phyloP scores from a whole-genome alignment of 2,797 vertebrate genomes.

The Toxotes lorentzi region DNA sequence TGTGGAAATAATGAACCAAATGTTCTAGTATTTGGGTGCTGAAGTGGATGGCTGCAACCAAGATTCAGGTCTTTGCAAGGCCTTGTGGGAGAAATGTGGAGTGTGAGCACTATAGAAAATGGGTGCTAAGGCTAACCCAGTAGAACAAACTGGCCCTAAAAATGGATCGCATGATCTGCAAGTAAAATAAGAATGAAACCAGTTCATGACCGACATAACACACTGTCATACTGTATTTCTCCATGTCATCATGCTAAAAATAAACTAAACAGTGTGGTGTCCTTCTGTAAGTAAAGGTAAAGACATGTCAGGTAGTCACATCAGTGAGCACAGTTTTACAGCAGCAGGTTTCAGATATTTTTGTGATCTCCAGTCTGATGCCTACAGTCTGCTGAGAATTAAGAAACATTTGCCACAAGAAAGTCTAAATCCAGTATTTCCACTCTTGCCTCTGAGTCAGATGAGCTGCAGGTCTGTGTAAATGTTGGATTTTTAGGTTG shows the following conservation, averaged over 20 bases:
- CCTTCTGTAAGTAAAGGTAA: background rate
- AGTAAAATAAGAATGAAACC: background rate
- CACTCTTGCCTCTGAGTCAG: background rate
- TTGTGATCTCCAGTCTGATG: background rate
- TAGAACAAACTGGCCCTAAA: conserved; percentile 24
- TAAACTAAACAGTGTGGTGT: background rate
- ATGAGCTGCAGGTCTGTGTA: background rate
- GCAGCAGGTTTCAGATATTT: background rate
- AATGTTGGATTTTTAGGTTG: background rate
- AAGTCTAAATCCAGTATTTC: background rate
- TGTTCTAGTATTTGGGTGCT: conserved; percentile 32
- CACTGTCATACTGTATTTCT: background rate
- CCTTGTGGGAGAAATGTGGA: background rate
- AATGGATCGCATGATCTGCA: background rate
- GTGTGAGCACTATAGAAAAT: background rate
- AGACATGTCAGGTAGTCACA: background rate
- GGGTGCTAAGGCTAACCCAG: conserved; percentile 36
- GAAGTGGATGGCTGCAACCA: conserved; percentile 7
- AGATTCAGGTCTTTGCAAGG: conserved; percentile 25
- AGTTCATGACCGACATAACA: background rate
- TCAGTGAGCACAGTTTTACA: conserved; percentile 10
- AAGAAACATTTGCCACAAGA: background rate
- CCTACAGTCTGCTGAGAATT: background rate
- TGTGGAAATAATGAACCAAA: conserved; percentile 6
- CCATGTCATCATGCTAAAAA: background rate